These are phyloP conservation scores for Leucosticte australis DNA, from an alignment of 2,113 vertebrate species.

Conservation along the genomic window DNA sequence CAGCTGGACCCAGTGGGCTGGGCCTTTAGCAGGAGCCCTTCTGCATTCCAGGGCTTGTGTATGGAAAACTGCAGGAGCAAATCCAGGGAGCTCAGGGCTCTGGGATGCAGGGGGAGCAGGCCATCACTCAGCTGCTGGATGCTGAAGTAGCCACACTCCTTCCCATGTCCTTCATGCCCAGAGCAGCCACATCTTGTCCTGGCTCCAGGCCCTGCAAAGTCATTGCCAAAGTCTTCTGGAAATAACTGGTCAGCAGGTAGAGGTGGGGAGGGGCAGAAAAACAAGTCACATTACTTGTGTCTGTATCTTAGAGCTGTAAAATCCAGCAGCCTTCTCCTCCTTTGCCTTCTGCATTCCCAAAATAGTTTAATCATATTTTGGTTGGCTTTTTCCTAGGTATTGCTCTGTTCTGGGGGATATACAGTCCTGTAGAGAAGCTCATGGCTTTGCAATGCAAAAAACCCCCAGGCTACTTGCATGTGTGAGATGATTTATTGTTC, in stretches of 20 bases:
- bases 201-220: background rate
- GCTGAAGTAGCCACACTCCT: background rate
- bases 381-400: background rate
- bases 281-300: background rate
- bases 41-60: background rate
- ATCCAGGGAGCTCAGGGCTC: background rate
- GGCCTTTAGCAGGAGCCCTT: background rate
- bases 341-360: background rate
- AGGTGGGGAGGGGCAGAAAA: background rate
- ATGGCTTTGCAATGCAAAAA: background rate
- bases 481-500: slow-evolving; percentile 28
- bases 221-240: background rate
- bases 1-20: background rate
- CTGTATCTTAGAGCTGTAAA: background rate
- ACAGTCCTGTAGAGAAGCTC: background rate
- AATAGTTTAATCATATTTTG: background rate
- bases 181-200: background rate
- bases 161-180: background rate
- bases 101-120: background rate
- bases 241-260: background rate
- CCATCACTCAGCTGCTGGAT: background rate
- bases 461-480: background rate
- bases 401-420: background rate
- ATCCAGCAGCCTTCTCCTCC: background rate
- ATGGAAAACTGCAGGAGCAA: background rate